phyloP scores from a whole-genome alignment of 2,888 invertebrate species.

The Spisula subtruncata region DNA sequence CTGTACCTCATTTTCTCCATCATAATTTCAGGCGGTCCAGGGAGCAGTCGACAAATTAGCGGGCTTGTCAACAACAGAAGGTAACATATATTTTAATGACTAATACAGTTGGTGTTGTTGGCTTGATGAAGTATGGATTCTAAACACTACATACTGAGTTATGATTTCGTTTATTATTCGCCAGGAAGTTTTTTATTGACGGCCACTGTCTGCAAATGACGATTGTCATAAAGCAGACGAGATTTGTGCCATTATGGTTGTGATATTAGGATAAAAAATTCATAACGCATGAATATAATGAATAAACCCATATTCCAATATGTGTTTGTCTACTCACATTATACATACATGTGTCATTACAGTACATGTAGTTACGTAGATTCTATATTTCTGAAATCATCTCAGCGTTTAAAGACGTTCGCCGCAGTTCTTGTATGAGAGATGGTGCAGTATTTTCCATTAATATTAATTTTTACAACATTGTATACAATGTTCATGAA shows the following conservation, averaged over 20 bases:
- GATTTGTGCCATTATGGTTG: neutral
- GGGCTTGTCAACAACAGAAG: neutral
- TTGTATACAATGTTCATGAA: no score
- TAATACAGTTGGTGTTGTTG: neutral
- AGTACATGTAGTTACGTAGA: no score
- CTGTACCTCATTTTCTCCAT: neutral
- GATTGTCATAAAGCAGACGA: conserved; percentile 14
- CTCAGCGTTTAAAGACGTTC: no score
- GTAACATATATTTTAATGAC: neutral
- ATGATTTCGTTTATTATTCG: conserved; percentile 20
- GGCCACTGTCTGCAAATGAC: neutral
- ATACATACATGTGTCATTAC: no score
- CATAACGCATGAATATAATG: conserved; percentile 11
- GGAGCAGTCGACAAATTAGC: neutral
- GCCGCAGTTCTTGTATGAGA: no score
- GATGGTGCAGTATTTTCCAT: no score
- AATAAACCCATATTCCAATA: neutral
- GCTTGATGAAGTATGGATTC: neutral
- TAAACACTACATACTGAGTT: neutral
- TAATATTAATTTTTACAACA: no score
- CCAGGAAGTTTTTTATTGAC: neutral
- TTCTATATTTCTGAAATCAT: no score
- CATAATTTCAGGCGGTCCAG: neutral
- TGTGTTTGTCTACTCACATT: neutral
- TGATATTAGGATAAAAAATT: neutral